Conservation (phyloP, 1,140 invertebrate species). For the Fopius arisanus region DNA sequence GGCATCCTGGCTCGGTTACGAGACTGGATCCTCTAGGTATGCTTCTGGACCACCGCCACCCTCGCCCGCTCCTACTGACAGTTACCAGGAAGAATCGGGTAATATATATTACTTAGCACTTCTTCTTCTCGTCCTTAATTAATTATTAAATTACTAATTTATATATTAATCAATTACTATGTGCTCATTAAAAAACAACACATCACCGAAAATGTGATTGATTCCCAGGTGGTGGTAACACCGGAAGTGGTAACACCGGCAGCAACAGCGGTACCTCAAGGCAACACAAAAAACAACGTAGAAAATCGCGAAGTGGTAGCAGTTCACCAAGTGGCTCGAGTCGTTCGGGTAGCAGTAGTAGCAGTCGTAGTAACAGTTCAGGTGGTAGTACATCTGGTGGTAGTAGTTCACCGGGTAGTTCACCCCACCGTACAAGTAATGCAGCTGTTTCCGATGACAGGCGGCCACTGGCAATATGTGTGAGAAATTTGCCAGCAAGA, state of each 20-base stretch:
- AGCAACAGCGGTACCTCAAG: slow-evolving; percentile 43
- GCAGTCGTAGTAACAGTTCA: slow-evolving; percentile 68
- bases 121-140: no score
- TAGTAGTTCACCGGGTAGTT: slow-evolving; percentile 62
- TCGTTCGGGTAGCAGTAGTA: slow-evolving; percentile 68
- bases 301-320: slow-evolving; percentile 61
- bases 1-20: slow-evolving; percentile 56
- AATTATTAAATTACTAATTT: no score
- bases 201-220: no score
- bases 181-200: no score
- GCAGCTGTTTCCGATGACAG: slow-evolving; percentile 72
- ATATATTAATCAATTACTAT: no score
- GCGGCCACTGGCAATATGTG: slow-evolving; percentile 87
- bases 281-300: slow-evolving; percentile 60
- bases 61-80: slow-evolving; percentile 53
- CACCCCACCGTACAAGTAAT: slow-evolving; percentile 55
- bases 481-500: slow-evolving; percentile 86
- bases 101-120: slow-evolving; percentile 14
- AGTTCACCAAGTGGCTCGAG: slow-evolving; percentile 69
- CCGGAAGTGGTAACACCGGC: slow-evolving; percentile 23
- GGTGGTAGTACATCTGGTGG: slow-evolving; percentile 60
- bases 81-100: slow-evolving; percentile 56
- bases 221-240: slow-evolving; percentile 27
- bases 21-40: slow-evolving; percentile 56
- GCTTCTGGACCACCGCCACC: slow-evolving; percentile 55